Conservation (phyloP, 2,797 vertebrate species). For the Gymnopithys bicolor region DNA sequence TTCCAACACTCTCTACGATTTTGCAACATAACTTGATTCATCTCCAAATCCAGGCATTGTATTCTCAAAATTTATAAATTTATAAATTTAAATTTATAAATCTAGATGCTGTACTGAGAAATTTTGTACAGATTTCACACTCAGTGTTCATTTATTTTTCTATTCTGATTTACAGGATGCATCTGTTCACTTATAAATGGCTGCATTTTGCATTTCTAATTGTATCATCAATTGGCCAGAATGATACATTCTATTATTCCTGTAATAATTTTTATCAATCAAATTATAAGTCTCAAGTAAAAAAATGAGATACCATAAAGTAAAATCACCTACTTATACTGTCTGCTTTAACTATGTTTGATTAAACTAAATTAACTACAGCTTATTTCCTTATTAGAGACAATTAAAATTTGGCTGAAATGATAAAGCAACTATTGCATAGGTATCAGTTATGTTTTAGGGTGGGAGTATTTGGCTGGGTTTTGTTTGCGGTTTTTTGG, state of each 20-base stretch:
- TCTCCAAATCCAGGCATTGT: background rate
- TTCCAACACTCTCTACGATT: background rate
- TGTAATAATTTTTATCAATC: background rate
- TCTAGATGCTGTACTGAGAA: background rate
- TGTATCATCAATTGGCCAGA: background rate
- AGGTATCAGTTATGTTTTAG: background rate
- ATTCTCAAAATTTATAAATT: background rate
- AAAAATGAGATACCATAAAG: background rate
- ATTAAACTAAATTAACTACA: background rate
- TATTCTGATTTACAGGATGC: background rate
- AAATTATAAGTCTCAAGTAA: background rate
- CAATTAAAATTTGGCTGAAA: background rate
- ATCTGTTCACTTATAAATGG: background rate
- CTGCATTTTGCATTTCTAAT: background rate
- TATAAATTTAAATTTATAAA: background rate
- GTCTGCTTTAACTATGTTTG: background rate
- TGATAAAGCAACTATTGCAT: accelerated
- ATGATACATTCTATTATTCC: background rate
- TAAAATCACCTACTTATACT: background rate
- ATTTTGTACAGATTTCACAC: background rate
- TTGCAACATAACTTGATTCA: background rate
- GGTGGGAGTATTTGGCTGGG: background rate
- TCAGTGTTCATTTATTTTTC: background rate
- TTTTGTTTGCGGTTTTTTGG: background rate
- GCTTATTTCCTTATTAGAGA: background rate